Base-by-base conservation (phyloP, 2,797 vertebrate genomes). In the Tapirus indicus region DNA sequence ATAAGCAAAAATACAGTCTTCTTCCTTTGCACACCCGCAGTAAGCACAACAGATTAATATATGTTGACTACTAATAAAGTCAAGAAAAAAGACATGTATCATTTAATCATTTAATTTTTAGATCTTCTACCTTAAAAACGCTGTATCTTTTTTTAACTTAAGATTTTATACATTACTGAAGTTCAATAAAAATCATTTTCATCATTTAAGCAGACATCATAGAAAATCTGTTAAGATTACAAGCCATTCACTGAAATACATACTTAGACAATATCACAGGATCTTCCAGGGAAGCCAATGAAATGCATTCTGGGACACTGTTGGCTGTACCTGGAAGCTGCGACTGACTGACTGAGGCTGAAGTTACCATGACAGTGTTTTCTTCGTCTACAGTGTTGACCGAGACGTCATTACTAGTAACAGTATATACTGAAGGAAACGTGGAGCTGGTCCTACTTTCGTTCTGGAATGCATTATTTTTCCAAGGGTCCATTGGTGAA, bases 211-310 rank as follows among this genome's bases (percentile, higher is more conserved):
- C 58, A 96, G 85, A 94, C 32, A 91, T 74, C 41, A 97, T 1
- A 97, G 82, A 95, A 92, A 92, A 84, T 74, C 77, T 91, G 87
- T 29, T 69, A 91, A 91, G 25, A 77, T 66, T 94, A 91, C 72
- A 90, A 97, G 58, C 64, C 87, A 77, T 38, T 87, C 56, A 58
- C 60, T 91, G 77, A 95, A 95, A 97, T 72, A 98, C 99, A 99
- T 99, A 99, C 99, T 99, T 99, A 68, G 99, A 99, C 75, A 99
- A 98, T 27, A 99, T 98, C 54, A 99, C 99, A 29, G 99, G 99
- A 97, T 99, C 99, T 82, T 99, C 99, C 54, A 99, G 68, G 27
- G 99, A 99, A 35, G 99, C 93, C 93, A 97, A 77, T 41, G 98
- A 98, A 92, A 98, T 98, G 41, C 98, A 98, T 85, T 99, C 99